phyloP scores from a whole-genome alignment of 2,888 invertebrate genomes.

The Heteromyza rotundicornis region DNA sequence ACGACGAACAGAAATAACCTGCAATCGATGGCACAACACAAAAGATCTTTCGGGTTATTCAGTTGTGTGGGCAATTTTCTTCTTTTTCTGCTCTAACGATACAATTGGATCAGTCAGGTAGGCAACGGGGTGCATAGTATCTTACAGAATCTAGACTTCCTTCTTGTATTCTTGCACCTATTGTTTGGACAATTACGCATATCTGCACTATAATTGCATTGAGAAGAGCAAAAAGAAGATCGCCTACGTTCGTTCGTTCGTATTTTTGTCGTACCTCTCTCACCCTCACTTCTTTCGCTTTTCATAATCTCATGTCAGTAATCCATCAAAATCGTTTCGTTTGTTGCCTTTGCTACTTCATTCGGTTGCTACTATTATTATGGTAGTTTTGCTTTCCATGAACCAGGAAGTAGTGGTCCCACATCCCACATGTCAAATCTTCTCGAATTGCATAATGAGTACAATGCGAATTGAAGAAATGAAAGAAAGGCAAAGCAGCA shows the following conservation, averaged over 20 bases:
- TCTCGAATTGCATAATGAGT: conserved; percentile 31
- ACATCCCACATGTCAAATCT: conserved; percentile 35
- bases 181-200: not conserved
- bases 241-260: not conserved
- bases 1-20: too few species aligned
- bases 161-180: not conserved
- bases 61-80: too few species aligned
- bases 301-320: conserved; percentile 19
- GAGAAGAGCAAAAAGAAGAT: not conserved
- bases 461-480: conserved; percentile 18
- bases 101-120: too few species aligned
- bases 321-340: conserved; percentile 22
- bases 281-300: not conserved
- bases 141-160: too few species aligned
- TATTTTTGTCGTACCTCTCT: not conserved
- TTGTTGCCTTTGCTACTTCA: conserved; percentile 1
- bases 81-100: too few species aligned
- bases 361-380: conserved; percentile 18
- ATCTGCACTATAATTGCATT: not conserved
- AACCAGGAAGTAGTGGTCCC: not conserved
- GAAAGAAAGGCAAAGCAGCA: not conserved
- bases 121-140: too few species aligned
- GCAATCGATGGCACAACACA: too few species aligned
- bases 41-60: too few species aligned
- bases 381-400: conserved; percentile 17